Conservation (phyloP, 1,140 invertebrate genomes). For the Ptiloglossa arizonensis region DNA sequence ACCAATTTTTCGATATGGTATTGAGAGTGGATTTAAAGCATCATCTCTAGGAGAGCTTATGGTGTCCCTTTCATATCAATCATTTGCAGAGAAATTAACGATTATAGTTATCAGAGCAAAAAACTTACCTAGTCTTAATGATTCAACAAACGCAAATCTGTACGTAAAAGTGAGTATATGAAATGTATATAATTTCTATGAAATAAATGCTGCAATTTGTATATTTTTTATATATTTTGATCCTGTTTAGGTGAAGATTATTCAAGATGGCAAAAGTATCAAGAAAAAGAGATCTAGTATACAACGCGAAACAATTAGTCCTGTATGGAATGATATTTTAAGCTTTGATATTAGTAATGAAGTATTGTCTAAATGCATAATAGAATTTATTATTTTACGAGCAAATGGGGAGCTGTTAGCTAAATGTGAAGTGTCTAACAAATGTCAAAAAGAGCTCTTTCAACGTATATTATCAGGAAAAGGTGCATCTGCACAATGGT, state of each 20-base stretch:
- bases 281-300: slow-evolving; percentile 96
- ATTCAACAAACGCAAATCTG: slow-evolving; percentile 86
- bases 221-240: background rate
- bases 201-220: background rate
- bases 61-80: slow-evolving; percentile 91
- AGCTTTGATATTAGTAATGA: slow-evolving; percentile 90
- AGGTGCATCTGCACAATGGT: slow-evolving; percentile 83
- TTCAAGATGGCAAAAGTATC: slow-evolving; percentile 88
- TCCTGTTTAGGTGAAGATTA: slow-evolving; percentile 83
- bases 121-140: slow-evolving; percentile 86
- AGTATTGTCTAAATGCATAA: slow-evolving; percentile 79
- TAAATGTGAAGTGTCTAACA: slow-evolving; percentile 79
- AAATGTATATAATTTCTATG: background rate
- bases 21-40: slow-evolving; percentile 72
- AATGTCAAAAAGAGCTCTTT: slow-evolving; percentile 82
- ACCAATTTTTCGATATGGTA: slow-evolving; percentile 69
- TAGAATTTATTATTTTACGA: slow-evolving; percentile 83
- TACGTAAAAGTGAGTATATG: slow-evolving; percentile 87
- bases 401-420: slow-evolving; percentile 83
- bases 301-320: slow-evolving; percentile 90
- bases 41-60: slow-evolving; percentile 87
- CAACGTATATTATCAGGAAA: slow-evolving; percentile 83
- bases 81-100: slow-evolving; percentile 90
- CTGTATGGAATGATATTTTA: slow-evolving; percentile 94
- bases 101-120: slow-evolving; percentile 91